phyloP scores from a whole-genome alignment of 1,140 invertebrate genomes.

The Diprion similis region DNA sequence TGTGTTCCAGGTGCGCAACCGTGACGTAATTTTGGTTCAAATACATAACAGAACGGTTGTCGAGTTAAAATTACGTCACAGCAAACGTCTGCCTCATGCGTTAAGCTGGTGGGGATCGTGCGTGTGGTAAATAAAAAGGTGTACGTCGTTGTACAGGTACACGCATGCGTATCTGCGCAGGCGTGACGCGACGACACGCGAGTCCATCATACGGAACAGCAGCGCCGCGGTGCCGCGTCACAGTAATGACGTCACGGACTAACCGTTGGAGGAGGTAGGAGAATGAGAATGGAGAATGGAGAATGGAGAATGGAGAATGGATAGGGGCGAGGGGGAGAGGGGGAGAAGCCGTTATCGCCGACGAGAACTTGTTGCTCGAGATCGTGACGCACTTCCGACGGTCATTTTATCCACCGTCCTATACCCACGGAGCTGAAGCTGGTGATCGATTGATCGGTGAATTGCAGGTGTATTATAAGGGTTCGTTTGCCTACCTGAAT shows the following conservation, averaged over 20 bases:
- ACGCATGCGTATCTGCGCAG: too few species aligned
- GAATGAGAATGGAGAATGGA: not conserved
- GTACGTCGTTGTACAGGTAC: too few species aligned
- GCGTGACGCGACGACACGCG: not conserved
- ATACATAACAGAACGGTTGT: too few species aligned
- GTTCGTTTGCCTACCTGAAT: too few species aligned
- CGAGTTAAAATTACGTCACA: too few species aligned
- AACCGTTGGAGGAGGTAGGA: not conserved
- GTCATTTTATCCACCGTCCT: not conserved
- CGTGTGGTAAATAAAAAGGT: too few species aligned
- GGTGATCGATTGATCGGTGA: not conserved
- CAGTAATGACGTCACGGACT: not conserved
- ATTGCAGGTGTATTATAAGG: not conserved
- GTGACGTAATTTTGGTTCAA: too few species aligned
- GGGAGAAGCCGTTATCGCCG: not conserved
- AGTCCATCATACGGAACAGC: too few species aligned
- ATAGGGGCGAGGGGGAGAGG: not conserved
- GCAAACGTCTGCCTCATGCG: too few species aligned
- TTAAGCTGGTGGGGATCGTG: too few species aligned
- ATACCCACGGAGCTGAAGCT: not conserved
- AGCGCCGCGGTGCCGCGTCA: not conserved
- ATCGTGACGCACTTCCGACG: slow-evolving; percentile 2
- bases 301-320: not conserved
- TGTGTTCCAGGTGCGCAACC: too few species aligned
- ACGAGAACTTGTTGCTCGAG: slow-evolving; percentile 4